Base-by-base conservation (phyloP, 2,797 vertebrate genomes). In the Onychomys leucogaster region DNA sequence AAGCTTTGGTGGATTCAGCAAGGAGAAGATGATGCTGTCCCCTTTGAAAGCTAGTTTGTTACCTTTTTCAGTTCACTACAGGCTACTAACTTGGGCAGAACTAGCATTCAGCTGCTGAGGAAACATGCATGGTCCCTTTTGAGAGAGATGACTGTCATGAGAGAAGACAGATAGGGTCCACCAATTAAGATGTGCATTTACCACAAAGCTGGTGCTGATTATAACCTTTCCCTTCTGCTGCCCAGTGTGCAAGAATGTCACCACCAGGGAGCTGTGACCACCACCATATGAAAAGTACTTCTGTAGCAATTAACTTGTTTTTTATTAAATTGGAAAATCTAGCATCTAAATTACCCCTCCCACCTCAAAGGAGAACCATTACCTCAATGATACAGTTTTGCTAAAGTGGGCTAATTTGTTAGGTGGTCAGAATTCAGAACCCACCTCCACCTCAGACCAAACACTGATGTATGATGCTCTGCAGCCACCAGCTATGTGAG, bases 371-470 rank as follows among this genome's bases (percentile, higher is more conserved):
- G 27, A 2, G 49, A 85, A 25, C 32, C 32, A 34, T 23, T 46
- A 65, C 8, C 55, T 49, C 5, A 77, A 23, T 19, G 46, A 9
- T 63, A 73, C 6, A 82, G 3, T 78, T 83, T 76, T 86, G 19
- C 61, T 63, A 61, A 16, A 43, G 65, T 0, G 67, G 41, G 34
- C 21, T 59, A 29, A 34, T 73, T 25, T 32, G 25, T 41, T 16
- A 25, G 21, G 46, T 1, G n/a, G 37, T 29, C 41, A 3, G 67
- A 90, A 2, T 32, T 76, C n/a, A 78, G 27, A 55, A 61, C n/a
- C 34, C 9, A 32, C 1, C 2, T 0, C 21, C 0, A 29, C 0
- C 0, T 5, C 12, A 27, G 23, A 63, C 32, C 52, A 81, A 19
- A 61, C 0, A 17, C 3, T 4, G 34, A 13, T 0, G 0, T 32